phyloP scores from a whole-genome alignment of 2,797 vertebrate genomes.

The Aulostomus chinensis region DNA sequence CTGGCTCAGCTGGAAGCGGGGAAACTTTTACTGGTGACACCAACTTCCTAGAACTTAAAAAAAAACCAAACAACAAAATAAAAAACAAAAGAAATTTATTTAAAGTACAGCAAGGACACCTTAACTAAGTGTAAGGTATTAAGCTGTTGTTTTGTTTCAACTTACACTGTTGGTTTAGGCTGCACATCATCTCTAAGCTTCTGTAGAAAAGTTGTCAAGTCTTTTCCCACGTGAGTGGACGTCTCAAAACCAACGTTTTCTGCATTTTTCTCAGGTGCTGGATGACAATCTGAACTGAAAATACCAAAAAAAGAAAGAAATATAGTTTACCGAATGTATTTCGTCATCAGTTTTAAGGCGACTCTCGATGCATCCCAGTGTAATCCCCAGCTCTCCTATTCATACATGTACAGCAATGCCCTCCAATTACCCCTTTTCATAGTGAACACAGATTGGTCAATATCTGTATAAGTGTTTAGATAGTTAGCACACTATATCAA shows the following conservation, averaged over 20 bases:
- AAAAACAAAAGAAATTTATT: no score
- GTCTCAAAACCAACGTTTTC: not conserved
- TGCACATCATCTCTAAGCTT: constrained; percentile 55
- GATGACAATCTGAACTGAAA: not conserved
- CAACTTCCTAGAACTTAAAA: constrained; percentile 44
- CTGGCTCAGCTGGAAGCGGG: constrained; percentile 47
- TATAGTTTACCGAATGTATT: not conserved
- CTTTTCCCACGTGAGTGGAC: constrained; percentile 14
- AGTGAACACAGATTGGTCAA: no score
- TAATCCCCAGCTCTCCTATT: no score
- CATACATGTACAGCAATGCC: no score
- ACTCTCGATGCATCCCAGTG: no score
- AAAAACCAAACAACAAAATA: not conserved
- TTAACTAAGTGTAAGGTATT: not conserved
- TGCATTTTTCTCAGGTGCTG: not conserved
- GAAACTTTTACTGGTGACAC: constrained; percentile 29
- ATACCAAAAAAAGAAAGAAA: not conserved
- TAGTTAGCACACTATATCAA: not conserved
- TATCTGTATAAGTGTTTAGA: not conserved
- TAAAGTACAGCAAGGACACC: not conserved
- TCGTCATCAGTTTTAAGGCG: no score
- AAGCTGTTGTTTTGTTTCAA: not conserved
- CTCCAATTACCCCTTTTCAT: no score
- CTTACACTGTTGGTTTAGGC: constrained; percentile 60
- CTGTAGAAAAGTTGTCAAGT: constrained; percentile 58